Percentiles rank a stretch among this genome's conserved stretches.
These are phyloP conservation scores for Gopherus flavomarginatus DNA, from an alignment of 2,113 vertebrate species.

Conservation along the genomic window DNA sequence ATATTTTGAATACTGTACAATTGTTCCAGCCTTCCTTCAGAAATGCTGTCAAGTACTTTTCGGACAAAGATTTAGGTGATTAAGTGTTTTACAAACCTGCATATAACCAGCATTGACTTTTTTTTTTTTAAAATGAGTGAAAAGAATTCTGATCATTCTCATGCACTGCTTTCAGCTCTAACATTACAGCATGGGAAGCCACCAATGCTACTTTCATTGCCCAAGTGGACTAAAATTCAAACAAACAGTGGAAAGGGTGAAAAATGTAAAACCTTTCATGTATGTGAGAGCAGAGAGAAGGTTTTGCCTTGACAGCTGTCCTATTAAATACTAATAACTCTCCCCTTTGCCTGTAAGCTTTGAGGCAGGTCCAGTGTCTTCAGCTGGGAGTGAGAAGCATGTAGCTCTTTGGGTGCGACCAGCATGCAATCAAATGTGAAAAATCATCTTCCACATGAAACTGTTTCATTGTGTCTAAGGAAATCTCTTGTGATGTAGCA, in stretches of 20 bases:
- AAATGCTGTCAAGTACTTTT: neutral
- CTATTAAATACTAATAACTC: neutral
- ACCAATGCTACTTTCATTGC: neutral
- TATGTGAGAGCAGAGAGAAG: neutral
- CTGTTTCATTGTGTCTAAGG: neutral
- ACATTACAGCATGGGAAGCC: no score
- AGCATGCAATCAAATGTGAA: neutral
- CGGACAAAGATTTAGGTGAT: neutral
- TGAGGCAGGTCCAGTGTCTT: neutral
- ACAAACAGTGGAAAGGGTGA: neutral
- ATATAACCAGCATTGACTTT: neutral
- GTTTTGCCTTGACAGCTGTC: rapidly evolving
- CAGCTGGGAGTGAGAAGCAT: neutral
- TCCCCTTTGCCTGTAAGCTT: neutral
- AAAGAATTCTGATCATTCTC: neutral
- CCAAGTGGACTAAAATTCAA: neutral
- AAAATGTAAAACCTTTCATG: neutral
- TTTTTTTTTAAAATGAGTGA: neutral
- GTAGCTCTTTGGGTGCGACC: neutral
- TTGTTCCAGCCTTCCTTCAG: neutral
- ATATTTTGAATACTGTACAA: neutral
- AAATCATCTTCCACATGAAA: neutral
- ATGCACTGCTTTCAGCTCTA: neutral
- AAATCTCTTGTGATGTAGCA: neutral
- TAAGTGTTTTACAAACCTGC: neutral